Evolutionary conservation across 2,113 vertebrate species (phyloP), one percentile per base, ranked within the genome.

Genomic region (Trogon melanurus): DNA sequence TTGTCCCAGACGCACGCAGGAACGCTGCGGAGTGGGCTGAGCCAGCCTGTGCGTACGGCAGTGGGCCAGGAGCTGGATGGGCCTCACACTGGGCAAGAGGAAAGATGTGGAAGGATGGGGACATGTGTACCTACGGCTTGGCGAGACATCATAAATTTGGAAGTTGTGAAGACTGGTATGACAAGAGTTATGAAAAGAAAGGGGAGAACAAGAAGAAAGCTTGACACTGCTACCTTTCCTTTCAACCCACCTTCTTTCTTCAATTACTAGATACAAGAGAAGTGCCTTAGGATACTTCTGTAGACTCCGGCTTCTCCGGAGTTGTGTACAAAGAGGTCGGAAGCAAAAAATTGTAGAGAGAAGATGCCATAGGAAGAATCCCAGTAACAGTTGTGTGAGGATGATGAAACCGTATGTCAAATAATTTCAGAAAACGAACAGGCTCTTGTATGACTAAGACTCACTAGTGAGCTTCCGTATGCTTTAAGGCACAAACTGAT

Each of bases 371-470:
- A 75, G 65, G 19, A 91, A 79, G 73, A 79, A 94, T 75, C 9
- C 23, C 0, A 6, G 11, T 27, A 94, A 64, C 73, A 89, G 53
- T 72, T 87, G 29, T 69, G 62, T 45, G 23, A 92, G 30, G 45
- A 53, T 72, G 53, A 72, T 74, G 38, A 89, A 92, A 30, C 56
- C 9, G 3, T 75, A 85, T 57, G 70, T 20, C 3, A 13, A 91
- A 81, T 79, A 34, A 79, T 74, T 87, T 85, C 93, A 92, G 91
- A 86, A 93, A 95, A 86, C 13, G 34, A 92, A 79, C 50, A 38
- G 84, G 65, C 23, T 79, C 80, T 87, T 79, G 16, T 13, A 75
- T 92, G 91, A 95, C 86, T 96, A 95, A 92, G 79, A 92, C 70
- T 71, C 96, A 92, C 14, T 1, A 53, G 57, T 2, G 9, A 94